phyloP scores from a whole-genome alignment of 2,113 vertebrate genomes.

The Notarius lentiginosus region DNA sequence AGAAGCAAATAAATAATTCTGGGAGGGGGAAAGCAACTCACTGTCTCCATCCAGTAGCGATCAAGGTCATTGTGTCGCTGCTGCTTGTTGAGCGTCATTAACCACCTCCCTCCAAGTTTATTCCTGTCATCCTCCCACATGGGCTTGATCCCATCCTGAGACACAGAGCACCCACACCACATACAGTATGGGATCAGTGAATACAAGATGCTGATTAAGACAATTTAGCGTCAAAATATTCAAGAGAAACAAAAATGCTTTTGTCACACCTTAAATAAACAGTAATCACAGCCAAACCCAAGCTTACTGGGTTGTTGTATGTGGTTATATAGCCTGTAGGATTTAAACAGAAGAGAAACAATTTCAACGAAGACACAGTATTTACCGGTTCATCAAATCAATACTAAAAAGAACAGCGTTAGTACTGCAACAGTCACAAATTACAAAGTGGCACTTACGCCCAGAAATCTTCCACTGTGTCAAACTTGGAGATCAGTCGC shows the following conservation, averaged over 20 bases:
- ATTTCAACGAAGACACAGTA: neutral
- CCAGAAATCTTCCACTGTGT: slow-evolving; percentile 84
- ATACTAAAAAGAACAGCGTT: neutral
- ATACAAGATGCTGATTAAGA: neutral
- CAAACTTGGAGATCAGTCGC: slow-evolving; percentile 81
- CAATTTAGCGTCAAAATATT: neutral
- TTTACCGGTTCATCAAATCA: neutral
- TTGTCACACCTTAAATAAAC: slow-evolving; percentile 79
- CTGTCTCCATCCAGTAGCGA: slow-evolving; percentile 81
- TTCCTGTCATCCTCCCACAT: slow-evolving; percentile 84
- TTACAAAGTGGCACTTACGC: slow-evolving; percentile 69
- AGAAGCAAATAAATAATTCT: neutral
- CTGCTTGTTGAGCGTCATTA: slow-evolving; percentile 80
- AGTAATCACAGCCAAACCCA: slow-evolving; percentile 78
- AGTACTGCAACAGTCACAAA: neutral
- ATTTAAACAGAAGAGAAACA: slow-evolving; percentile 35
- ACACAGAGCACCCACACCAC: slow-evolving; percentile 13
- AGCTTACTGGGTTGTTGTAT: slow-evolving; percentile 83
- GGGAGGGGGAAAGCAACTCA: slow-evolving; percentile 42
- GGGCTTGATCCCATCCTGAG: slow-evolving; percentile 79
- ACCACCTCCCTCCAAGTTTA: slow-evolving; percentile 79
- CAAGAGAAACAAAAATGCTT: neutral
- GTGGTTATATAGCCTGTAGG: slow-evolving; percentile 80
- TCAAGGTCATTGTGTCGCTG: slow-evolving; percentile 81
- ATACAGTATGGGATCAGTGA: neutral